Evolutionary conservation across 2,797 vertebrate species (phyloP), one percentile per base, ranked within the genome.

Genomic region (Rhinoraja longicauda): DNA sequence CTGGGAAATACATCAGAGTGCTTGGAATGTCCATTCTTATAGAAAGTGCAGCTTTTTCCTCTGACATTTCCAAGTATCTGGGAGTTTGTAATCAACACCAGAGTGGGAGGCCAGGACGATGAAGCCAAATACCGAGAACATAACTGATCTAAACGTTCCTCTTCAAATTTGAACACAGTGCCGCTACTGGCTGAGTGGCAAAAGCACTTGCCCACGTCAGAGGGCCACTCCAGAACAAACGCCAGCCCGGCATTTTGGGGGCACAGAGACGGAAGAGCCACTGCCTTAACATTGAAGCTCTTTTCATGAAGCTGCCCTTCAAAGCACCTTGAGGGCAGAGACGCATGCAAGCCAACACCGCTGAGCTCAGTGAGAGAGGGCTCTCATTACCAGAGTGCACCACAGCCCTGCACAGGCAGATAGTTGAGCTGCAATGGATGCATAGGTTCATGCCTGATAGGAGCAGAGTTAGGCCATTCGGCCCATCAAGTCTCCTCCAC

Each of bases 1-100:
- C 84, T 88, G 84, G n/a, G 67, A 88, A 88, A 88, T 15, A 67
- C 84, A 88, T 88, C 59, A 88, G 8, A 36, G 84, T 21, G 1
- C 29, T 88, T 88, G 84, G 84, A 88, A 88, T 67, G 62, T 36
- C 17, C 32, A 2, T 36, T n/a, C 59, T 36, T 6, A 67, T 36
- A 62, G 62, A 32, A 88, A 88, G 32, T 67, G 15, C 84, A 88
- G 84, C n/a, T 64, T 88, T 88, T 21, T 72, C 70, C 62, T 36
- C 84, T 21, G 32, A 13, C n/a, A 17, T 88, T 67, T 88, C 84
- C 84, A 88, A 88, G 32, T 9, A 67, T 36, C 59, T 21, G 12
- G n/a, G n/a, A 36, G n/a, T 10, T 62, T 88, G 62, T 4, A 17
- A 62, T 86, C 4, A 17, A 86, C 57, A 86, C 26, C 4, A 15